These are phyloP conservation scores for Polyploca ridens DNA, from an alignment of 2,888 invertebrate genomes.

Conservation along the genomic window DNA sequence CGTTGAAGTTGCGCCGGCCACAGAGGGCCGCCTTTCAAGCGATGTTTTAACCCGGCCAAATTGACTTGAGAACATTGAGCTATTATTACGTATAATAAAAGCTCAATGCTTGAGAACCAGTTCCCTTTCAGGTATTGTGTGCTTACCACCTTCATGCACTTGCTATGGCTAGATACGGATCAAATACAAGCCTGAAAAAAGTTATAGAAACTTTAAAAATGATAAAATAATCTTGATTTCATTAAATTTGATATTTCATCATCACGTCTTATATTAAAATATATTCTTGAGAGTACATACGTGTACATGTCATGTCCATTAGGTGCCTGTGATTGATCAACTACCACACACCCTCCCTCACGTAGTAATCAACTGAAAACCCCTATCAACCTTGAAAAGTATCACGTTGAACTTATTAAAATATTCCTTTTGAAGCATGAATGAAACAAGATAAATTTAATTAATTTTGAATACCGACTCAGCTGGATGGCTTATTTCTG, in stretches of 20 bases:
- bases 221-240: background rate
- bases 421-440: slow-evolving; percentile 7
- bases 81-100: no score
- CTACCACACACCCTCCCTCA: background rate
- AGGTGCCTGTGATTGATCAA: slow-evolving; percentile 7
- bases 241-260: background rate
- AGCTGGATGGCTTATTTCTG: slow-evolving; percentile 2
- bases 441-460: slow-evolving; percentile 11
- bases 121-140: no score
- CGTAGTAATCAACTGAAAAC: background rate
- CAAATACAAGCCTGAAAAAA: no score
- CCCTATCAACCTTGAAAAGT: slow-evolving; percentile 5
- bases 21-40: no score
- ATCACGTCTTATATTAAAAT: background rate
- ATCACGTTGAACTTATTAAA: slow-evolving; percentile 7
- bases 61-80: no score
- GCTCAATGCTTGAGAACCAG: no score
- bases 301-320: slow-evolving; percentile 7
- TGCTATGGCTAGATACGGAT: no score
- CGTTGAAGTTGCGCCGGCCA: no score
- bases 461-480: slow-evolving; percentile 8
- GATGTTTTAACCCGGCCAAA: no score
- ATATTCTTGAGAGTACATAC: background rate
- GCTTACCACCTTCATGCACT: no score
- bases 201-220: no score